Conservation (phyloP, 2,888 invertebrate genomes). For the Polydrusus cervinus region DNA sequence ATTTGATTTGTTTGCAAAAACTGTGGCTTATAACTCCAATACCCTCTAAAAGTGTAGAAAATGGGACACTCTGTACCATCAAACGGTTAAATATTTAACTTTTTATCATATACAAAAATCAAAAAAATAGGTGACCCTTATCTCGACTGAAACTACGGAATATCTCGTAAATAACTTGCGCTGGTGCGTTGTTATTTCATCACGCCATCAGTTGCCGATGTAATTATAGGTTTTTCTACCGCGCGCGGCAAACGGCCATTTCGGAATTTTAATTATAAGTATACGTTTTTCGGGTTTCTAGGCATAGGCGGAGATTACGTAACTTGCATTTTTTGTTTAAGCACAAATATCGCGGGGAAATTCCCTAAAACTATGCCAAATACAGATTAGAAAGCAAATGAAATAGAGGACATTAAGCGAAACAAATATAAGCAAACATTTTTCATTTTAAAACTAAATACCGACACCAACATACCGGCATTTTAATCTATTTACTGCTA, state of each 20-base stretch:
- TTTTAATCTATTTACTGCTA: no score
- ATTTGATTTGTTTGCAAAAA: no score
- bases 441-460: no score
- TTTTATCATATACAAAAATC: slow-evolving; percentile 22
- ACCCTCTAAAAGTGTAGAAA: no score
- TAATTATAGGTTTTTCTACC: slow-evolving; percentile 44
- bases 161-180: slow-evolving; percentile 42
- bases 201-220: slow-evolving; percentile 28
- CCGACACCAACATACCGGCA: no score
- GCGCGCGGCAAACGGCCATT: slow-evolving; percentile 42
- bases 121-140: slow-evolving; percentile 34
- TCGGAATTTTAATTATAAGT: slow-evolving; percentile 48
- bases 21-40: no score
- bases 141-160: slow-evolving; percentile 35
- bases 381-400: no score
- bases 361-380: background rate
- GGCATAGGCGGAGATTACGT: background rate
- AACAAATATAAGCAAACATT: no score
- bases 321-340: background rate
- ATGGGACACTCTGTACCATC: no score
- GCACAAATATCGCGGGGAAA: background rate
- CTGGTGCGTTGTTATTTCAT: slow-evolving; percentile 26
- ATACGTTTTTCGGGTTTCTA: slow-evolving; percentile 19
- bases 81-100: background rate
- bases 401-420: no score